Percentiles rank a stretch among this genome's conserved stretches.
These are phyloP conservation scores for Caranx ignobilis DNA, from an alignment of 2,113 vertebrate species.

Conservation along the genomic window DNA sequence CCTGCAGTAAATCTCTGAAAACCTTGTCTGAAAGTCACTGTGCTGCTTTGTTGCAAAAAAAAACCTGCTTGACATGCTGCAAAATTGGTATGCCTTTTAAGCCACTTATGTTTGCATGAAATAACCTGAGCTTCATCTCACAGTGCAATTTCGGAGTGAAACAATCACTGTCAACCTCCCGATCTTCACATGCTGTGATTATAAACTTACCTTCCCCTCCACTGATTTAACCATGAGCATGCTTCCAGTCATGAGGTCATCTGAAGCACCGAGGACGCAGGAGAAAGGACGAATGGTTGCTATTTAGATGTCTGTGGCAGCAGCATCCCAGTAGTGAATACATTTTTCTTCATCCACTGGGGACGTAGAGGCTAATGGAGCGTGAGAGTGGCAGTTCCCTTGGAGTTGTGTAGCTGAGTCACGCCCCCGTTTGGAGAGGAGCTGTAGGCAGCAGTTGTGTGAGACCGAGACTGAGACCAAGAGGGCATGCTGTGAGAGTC, in stretches of 20 bases:
- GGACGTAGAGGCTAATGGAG: constrained; percentile 76
- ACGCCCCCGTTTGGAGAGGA: constrained; percentile 65
- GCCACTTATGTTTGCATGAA: constrained; percentile 8
- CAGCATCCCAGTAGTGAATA: constrained; percentile 59
- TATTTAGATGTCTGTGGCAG: constrained; percentile 66
- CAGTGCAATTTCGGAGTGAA: constrained; percentile 27
- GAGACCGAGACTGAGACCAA: constrained; percentile 45
- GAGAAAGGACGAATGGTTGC: constrained; percentile 52
- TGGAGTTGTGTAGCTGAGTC: constrained; percentile 69
- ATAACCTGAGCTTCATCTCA: constrained; percentile 22
- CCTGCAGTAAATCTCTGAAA: constrained; percentile 15
- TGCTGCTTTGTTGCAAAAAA: constrained; percentile 2
- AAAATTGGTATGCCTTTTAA: neutral
- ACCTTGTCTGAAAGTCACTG: constrained; percentile 33
- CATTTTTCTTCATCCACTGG: constrained; percentile 80
- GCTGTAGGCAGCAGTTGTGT: constrained; percentile 58
- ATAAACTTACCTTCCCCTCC: constrained; percentile 52
- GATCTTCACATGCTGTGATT: constrained; percentile 46
- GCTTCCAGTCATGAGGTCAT: constrained; percentile 45
- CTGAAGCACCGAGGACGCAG: neutral
- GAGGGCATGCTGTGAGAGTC: constrained; percentile 65
- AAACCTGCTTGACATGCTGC: neutral
- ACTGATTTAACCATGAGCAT: constrained; percentile 18
- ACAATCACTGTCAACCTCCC: constrained; percentile 36
- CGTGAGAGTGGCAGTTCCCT: constrained; percentile 77